phyloP scores from a whole-genome alignment of 2,888 invertebrate species.

The Clitarchus hookeri region DNA sequence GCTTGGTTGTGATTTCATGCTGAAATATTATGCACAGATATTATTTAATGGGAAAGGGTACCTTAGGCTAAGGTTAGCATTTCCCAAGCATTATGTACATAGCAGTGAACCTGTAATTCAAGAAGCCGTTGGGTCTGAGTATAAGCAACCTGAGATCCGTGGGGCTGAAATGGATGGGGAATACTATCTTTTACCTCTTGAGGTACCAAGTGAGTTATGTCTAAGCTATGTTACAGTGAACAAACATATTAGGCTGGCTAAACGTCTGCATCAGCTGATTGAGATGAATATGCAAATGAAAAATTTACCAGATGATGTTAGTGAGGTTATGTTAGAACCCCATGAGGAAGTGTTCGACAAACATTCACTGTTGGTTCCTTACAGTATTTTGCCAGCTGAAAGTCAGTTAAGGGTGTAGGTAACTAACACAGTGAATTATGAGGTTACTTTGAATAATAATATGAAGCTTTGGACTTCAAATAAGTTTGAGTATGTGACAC shows the following conservation, averaged over 20 bases:
- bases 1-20: background rate
- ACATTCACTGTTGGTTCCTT: background rate
- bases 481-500: background rate
- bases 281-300: background rate
- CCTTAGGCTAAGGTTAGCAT: background rate
- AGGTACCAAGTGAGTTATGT: background rate
- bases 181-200: background rate
- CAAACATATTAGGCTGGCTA: background rate
- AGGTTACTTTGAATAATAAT: background rate
- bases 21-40: background rate
- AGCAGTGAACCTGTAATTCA: background rate
- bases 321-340: background rate
- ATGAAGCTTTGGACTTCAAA: background rate
- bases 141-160: background rate
- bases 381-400: background rate
- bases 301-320: too few species aligned
- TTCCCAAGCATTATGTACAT: background rate
- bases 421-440: background rate
- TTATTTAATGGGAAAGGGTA: background rate
- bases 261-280: background rate
- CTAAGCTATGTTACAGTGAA: background rate
- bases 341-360: background rate
- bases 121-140: background rate
- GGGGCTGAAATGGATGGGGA: background rate
- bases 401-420: background rate